These are phyloP conservation scores for Cyclina sinensis DNA, from an alignment of 1,140 invertebrate genomes.

Conservation along the genomic window DNA sequence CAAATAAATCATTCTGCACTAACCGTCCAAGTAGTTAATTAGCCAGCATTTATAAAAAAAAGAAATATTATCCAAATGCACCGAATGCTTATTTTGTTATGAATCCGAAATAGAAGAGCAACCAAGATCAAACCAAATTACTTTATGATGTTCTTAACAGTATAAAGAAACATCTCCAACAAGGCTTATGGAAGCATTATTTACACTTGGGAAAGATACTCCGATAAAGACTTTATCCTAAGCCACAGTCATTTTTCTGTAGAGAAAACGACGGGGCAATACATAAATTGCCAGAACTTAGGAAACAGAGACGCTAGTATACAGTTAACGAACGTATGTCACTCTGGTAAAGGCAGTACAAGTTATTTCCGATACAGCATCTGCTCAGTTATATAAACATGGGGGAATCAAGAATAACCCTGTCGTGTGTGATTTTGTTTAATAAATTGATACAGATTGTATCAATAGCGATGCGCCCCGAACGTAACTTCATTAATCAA, in stretches of 20 bases:
- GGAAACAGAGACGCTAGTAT: not conserved
- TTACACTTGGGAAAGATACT: constrained; percentile 10
- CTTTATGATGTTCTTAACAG: not conserved
- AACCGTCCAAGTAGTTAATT: not conserved
- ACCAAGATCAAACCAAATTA: not conserved
- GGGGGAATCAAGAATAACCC: not conserved
- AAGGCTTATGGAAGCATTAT: constrained; percentile 19
- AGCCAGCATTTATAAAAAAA: constrained; percentile 3
- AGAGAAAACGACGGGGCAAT: constrained; percentile 22
- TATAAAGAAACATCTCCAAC: not conserved
- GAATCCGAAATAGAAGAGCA: not conserved
- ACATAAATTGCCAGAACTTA: constrained; percentile 44
- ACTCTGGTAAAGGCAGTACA: constrained; percentile 6
- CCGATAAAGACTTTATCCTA: not conserved
- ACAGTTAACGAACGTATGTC: constrained; percentile 41
- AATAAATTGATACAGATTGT: constrained; percentile 39
- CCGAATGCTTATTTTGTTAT: not conserved
- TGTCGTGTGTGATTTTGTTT: constrained; percentile 42
- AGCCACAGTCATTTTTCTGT: not conserved
- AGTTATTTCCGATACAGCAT: constrained; percentile 53
- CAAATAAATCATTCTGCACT: not conserved
- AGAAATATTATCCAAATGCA: not conserved
- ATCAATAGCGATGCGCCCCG: not conserved
- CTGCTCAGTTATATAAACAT: constrained; percentile 41
- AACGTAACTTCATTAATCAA: constrained; percentile 20